These are phyloP conservation scores for Genyomyrus donnyi DNA, from an alignment of 2,113 vertebrate species.

Conservation along the genomic window DNA sequence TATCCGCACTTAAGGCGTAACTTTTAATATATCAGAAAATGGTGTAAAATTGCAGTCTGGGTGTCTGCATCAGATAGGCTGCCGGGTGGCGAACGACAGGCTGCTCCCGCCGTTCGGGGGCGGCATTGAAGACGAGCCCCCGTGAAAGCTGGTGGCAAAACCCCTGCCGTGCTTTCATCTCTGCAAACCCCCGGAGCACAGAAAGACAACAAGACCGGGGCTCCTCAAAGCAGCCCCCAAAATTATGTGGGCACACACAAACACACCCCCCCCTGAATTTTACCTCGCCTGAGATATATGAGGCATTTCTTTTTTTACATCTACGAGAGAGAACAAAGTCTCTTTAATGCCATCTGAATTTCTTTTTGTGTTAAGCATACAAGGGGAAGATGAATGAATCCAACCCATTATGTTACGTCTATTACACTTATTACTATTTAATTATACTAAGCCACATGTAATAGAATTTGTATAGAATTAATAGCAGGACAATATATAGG, in stretches of 20 bases:
- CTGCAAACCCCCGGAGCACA: background rate
- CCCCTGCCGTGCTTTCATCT: conserved; percentile 2
- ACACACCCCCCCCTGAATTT: background rate
- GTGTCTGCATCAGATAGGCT: conserved; percentile 17
- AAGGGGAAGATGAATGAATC: background rate
- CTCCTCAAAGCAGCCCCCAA: background rate
- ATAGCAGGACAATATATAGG: background rate
- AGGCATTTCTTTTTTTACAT: background rate
- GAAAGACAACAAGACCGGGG: background rate
- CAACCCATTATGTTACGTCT: background rate
- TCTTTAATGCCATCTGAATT: conserved; percentile 3
- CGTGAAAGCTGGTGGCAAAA: background rate
- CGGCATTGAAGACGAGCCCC: background rate
- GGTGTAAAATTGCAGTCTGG: conserved; percentile 16
- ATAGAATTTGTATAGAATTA: background rate
- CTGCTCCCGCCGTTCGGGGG: background rate
- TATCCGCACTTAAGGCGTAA: conserved; percentile 13
- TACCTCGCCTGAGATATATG: background rate
- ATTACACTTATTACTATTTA: background rate
- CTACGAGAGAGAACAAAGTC: background rate
- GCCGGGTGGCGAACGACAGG: too few species aligned
- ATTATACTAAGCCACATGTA: background rate
- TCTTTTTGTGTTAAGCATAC: background rate
- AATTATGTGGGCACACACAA: background rate
- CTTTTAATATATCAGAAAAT: conserved; percentile 26